These are phyloP conservation scores for Diplolepis rosae DNA, from an alignment of 2,888 invertebrate genomes.

Conservation along the genomic window DNA sequence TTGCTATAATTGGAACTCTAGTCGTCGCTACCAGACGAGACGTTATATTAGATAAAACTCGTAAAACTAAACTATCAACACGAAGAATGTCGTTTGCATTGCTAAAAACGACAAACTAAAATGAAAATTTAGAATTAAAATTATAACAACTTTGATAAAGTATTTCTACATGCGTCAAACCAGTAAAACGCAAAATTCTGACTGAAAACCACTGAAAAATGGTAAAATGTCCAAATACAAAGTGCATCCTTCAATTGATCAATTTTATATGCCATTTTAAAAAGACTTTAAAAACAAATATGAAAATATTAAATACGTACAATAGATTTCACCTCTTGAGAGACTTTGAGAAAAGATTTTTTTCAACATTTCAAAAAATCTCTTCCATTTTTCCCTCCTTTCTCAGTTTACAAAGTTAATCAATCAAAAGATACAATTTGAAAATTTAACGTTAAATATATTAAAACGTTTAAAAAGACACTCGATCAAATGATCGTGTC, in stretches of 20 bases:
- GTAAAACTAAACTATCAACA: conserved; percentile 31
- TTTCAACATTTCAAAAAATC: too few relatives aligned
- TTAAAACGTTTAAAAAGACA: neutral
- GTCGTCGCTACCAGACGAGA: conserved; percentile 43
- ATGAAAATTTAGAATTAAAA: neutral
- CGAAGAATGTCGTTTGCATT: neutral
- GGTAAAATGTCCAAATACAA: neutral
- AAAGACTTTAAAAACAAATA: too few relatives aligned
- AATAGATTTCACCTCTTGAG: too few relatives aligned
- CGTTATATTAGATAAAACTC: conserved; percentile 41
- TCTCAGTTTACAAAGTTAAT: too few relatives aligned
- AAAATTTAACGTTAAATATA: neutral
- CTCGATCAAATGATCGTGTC: neutral
- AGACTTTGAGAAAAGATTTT: too few relatives aligned
- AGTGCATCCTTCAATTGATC: neutral
- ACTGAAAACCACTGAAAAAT: neutral
- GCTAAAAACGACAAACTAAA: neutral
- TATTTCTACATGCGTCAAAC: neutral
- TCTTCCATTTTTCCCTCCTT: too few relatives aligned
- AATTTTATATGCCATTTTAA: neutral
- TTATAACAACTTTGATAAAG: neutral
- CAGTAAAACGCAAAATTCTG: neutral
- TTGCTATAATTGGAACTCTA: conserved; percentile 52
- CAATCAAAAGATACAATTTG: too few relatives aligned
- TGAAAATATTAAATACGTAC: neutral